Evolutionary conservation across 2,888 invertebrate genomes (phyloP).

Genomic region (Oasisia sp.): DNA sequence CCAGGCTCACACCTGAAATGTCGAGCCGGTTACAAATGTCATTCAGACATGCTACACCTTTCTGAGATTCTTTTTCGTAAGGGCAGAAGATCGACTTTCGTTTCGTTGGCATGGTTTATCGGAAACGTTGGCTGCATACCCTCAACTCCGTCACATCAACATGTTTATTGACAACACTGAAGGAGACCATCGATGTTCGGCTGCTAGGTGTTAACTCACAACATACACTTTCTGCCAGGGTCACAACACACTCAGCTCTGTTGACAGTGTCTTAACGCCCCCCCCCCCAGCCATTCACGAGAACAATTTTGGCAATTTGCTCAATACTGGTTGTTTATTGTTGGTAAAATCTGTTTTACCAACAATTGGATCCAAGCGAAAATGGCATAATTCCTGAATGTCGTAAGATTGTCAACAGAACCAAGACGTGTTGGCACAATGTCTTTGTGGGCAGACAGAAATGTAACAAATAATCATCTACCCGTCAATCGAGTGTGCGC

Average conservation of each 20-base stretch:
- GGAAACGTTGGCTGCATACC: neutral
- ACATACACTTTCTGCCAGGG: neutral
- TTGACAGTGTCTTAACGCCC: neutral
- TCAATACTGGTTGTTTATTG: neutral
- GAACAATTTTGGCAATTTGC: neutral
- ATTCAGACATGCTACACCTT: neutral
- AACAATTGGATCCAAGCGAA: neutral
- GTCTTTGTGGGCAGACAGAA: constrained; percentile 17
- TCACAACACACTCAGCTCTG: neutral
- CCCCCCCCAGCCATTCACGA: neutral
- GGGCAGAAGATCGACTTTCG: neutral
- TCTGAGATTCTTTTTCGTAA: neutral
- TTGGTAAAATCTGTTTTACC: neutral
- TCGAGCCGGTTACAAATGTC: neutral
- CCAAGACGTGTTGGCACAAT: neutral
- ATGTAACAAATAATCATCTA: constrained; percentile 17
- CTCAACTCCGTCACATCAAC: constrained; percentile 5
- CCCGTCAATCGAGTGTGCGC: neutral
- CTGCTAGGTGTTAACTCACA: constrained; percentile 7
- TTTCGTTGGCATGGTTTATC: neutral
- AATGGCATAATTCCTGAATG: neutral
- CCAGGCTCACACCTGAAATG: neutral
- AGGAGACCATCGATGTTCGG: neutral
- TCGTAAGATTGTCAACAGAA: neutral
- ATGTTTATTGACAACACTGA: constrained; percentile 3